A percentile compares a stretch with the other conserved stretches of the same genome.
These are phyloP conservation scores for Microcebus tavaratra DNA, from an alignment of 2,113 vertebrate species.

Conservation along the genomic window DNA sequence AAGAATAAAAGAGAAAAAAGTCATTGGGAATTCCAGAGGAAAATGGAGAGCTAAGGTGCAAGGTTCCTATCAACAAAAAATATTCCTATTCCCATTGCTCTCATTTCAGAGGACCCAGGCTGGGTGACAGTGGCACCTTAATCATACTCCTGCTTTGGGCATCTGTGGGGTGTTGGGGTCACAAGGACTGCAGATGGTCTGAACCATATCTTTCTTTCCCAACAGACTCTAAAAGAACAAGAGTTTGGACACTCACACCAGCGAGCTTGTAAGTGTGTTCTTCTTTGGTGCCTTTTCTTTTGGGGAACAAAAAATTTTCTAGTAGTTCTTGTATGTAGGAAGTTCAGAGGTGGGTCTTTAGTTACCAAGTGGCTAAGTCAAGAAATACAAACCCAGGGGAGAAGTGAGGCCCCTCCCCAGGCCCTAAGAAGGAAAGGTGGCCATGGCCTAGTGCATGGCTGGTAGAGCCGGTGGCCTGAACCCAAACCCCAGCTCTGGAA, in stretches of 20 bases:
- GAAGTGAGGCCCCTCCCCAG: not conserved
- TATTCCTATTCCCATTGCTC: not conserved
- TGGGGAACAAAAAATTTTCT: not conserved
- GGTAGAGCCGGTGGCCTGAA: not conserved
- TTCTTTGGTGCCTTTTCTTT: not conserved
- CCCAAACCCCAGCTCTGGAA: not conserved
- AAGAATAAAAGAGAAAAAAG: not conserved
- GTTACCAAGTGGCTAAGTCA: not conserved
- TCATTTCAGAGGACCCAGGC: not conserved
- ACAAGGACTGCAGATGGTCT: not conserved
- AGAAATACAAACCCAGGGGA: not conserved
- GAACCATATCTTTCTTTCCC: conserved; percentile 54
- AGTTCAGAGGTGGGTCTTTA: not conserved
- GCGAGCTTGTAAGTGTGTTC: conserved; percentile 69
- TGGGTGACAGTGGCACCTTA: not conserved
- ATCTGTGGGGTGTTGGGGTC: not conserved
- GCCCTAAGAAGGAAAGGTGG: not conserved
- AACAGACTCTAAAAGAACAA: conserved; percentile 29
- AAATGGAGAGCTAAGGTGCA: not conserved
- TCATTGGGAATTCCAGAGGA: not conserved
- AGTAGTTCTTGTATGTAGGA: not conserved
- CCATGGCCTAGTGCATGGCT: not conserved
- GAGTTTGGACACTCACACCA: not conserved
- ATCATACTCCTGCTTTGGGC: not conserved
- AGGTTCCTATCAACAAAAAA: not conserved